Evolutionary conservation across 2,888 invertebrate genomes (phyloP), one percentile per base, ranked within the genome.

Genomic region (Campoplex nolae): DNA sequence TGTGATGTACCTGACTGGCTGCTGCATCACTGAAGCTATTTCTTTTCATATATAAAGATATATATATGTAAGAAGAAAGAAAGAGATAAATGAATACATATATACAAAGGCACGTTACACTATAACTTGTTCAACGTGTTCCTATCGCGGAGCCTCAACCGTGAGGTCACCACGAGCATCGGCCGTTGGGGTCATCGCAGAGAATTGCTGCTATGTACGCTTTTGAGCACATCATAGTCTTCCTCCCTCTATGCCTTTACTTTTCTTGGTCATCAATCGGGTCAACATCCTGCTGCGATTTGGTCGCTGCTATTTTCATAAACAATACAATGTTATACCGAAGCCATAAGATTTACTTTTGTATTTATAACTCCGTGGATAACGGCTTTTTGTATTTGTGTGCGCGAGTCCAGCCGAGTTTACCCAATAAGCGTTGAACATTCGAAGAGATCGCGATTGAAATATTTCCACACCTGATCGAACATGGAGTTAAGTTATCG

Each of bases 41-140:
- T 84, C 85, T 82, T 23, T 75, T 67, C 56, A 13, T 28, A 67
- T 28, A 11, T 67, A 62, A 56, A 51, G 45, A 65, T 32, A 76
- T n/a, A 58, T 9, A 42, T 42, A 9, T 42, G 9, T 42, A 38
- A 38, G 38, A 6, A 38, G 38, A 38, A 38, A 6, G 38, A 38
- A 38, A 38, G 38, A 38, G 38, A 6, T 38, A 6, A n/a, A 54
- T 23, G 28, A 7, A 23, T 67, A 23, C 32, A 56, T 68, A n/a
- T 67, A 35, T 85, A 74, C 76, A 84, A 70, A n/a, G 35, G 54
- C 54, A 82, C 54, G 84, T 75, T 87, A 48, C 38, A 82, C 54
- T 78, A 74, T 91, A 92, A 93, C 91, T 92, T 92, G 92, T 91
- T 92, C 92, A 90, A 93, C 93, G 91, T 92, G 93, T 92, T 92